Conservation (phyloP, 30 jellyfish, hydroid and myxozoan genomes). For the Rhopilema esculentum region DNA sequence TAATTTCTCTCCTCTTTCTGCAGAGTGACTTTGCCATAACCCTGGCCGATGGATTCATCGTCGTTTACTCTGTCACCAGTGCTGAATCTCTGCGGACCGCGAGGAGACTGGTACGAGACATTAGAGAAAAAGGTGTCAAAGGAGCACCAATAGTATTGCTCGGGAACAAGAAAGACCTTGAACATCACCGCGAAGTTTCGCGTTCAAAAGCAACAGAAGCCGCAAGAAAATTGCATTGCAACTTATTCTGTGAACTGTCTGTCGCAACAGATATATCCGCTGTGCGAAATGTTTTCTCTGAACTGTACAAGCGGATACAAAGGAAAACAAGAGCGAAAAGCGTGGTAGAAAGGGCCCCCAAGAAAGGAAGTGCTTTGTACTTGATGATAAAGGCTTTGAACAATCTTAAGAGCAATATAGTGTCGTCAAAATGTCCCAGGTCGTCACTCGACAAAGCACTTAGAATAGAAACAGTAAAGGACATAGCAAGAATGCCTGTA, state of each 20-base stretch:
- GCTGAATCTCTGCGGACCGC: constrained; percentile 61
- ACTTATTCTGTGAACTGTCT: constrained; percentile 74
- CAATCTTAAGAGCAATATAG: constrained; percentile 48
- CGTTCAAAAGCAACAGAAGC: constrained; percentile 65
- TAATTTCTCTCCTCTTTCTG: not conserved
- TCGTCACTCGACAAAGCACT: constrained; percentile 38
- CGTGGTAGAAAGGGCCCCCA: constrained; percentile 28
- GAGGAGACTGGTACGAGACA: constrained; percentile 51
- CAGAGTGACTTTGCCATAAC: constrained; percentile 73
- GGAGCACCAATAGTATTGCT: constrained; percentile 66
- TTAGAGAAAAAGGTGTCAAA: constrained; percentile 48
- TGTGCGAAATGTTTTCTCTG: constrained; percentile 63
- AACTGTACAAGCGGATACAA: constrained; percentile 61
- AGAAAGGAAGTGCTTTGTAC: constrained; percentile 49
- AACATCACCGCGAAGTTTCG: constrained; percentile 61
- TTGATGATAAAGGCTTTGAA: constrained; percentile 54
- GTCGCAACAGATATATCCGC: constrained; percentile 81
- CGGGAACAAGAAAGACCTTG: constrained; percentile 72
- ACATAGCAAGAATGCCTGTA: constrained; percentile 51
- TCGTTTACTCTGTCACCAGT: constrained; percentile 67
- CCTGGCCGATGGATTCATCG: constrained; percentile 70
- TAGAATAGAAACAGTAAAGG: constrained; percentile 35
- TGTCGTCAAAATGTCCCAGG: constrained; percentile 19
- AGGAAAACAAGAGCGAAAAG: constrained; percentile 26
- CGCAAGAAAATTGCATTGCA: constrained; percentile 62